Conservation (phyloP, 2,797 vertebrate genomes). For the Myotis planiceps region DNA sequence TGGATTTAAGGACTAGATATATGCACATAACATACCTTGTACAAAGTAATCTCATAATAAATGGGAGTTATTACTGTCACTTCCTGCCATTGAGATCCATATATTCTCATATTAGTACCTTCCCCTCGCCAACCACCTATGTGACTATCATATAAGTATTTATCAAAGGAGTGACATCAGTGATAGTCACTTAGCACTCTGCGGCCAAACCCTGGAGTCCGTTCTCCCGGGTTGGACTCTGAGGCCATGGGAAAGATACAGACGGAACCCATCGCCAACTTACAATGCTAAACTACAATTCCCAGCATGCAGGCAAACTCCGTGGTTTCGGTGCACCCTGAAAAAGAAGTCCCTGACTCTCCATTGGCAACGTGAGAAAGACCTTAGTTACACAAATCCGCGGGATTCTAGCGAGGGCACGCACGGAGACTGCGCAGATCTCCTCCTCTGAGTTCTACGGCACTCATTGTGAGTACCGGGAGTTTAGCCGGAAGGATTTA, state of each 20-base stretch:
- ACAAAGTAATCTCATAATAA: neutral
- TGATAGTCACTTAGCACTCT: neutral
- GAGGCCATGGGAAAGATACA: fast-evolving
- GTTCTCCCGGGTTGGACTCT: fast-evolving
- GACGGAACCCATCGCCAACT: fast-evolving
- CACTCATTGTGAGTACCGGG: neutral
- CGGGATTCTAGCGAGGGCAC: fast-evolving
- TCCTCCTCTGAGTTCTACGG: fast-evolving
- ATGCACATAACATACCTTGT: neutral
- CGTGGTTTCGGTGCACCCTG: neutral
- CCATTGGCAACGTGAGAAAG: neutral
- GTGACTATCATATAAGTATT: neutral
- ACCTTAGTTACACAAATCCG: fast-evolving
- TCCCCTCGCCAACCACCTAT: neutral
- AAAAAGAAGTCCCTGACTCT: neutral
- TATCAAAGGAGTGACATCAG: neutral
- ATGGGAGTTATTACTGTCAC: neutral
- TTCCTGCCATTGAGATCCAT: neutral
- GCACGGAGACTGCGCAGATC: neutral
- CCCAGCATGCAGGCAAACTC: neutral
- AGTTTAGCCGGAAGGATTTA: neutral
- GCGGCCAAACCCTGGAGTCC: neutral
- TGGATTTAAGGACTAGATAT: neutral
- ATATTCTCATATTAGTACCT: neutral
- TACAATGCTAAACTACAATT: neutral